phyloP scores from a whole-genome alignment of 2,113 vertebrate genomes.

The Catharus minimus region DNA sequence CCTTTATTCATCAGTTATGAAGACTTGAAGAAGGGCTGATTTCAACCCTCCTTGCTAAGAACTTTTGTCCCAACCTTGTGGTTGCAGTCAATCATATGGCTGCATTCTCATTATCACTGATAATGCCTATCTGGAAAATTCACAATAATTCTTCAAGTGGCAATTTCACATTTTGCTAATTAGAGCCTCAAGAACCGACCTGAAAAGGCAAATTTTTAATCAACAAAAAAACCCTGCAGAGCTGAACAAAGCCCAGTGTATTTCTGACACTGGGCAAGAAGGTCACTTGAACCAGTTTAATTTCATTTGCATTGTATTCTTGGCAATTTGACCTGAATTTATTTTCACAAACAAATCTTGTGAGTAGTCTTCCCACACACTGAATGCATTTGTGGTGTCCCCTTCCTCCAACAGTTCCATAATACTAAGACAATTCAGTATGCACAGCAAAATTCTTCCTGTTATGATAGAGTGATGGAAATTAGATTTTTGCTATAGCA shows the following conservation, averaged over 20 bases:
- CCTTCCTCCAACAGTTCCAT: background rate
- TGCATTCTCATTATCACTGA: background rate
- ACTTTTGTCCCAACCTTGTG: background rate
- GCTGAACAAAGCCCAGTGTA: background rate
- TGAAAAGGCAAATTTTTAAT: background rate
- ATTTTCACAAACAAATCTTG: constrained; percentile 37
- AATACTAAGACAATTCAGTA: background rate
- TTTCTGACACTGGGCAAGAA: constrained; percentile 27
- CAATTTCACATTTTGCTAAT: background rate
- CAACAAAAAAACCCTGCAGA: background rate
- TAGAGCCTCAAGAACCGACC: background rate
- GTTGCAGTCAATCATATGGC: background rate
- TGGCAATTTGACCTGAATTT: constrained; percentile 17
- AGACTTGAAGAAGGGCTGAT: background rate
- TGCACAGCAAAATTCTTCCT: background rate
- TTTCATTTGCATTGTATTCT: constrained; percentile 10
- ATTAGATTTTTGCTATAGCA: constrained; percentile 12
- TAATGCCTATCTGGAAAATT: background rate
- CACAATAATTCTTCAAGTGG: background rate
- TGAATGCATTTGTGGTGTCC: background rate
- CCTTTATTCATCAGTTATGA: background rate
- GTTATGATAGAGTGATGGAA: background rate
- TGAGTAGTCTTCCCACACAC: background rate
- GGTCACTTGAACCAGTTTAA: background rate
- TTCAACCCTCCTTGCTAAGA: background rate